phyloP scores from a whole-genome alignment of 2,888 invertebrate genomes.

The Blomia tropicalis region DNA sequence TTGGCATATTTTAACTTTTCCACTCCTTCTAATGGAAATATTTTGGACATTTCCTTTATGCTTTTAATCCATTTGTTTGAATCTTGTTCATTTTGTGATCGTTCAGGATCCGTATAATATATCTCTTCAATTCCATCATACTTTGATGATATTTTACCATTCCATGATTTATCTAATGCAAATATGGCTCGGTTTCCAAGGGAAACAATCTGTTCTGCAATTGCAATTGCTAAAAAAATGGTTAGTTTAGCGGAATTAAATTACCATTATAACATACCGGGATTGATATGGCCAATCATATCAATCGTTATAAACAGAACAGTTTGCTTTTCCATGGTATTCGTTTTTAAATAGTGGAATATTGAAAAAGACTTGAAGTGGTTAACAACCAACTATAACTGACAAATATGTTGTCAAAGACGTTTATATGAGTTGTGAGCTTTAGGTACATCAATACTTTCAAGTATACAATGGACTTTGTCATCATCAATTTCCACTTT shows the following conservation, averaged over 20 bases:
- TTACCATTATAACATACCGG: no score
- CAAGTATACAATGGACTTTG: no score
- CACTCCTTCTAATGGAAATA: background rate
- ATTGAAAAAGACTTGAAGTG: background rate
- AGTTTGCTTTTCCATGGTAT: slow-evolving; percentile 1
- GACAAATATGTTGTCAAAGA: no score
- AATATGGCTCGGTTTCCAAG: background rate
- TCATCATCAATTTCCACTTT: no score
- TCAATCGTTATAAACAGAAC: background rate
- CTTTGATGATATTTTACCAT: background rate
- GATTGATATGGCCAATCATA: background rate
- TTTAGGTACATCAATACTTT: no score
- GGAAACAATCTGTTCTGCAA: background rate
- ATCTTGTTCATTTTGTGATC: background rate
- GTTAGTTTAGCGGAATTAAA: no score
- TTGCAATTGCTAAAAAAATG: no score
- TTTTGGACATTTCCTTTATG: background rate
- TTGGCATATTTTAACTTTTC: background rate
- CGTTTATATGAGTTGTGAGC: no score
- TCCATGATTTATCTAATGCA: background rate
- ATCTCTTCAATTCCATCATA: background rate
- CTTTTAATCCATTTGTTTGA: background rate
- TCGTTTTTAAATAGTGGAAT: background rate
- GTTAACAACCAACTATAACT: background rate
- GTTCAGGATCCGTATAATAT: background rate